A percentile compares a stretch with the other conserved stretches of the same genome.
phyloP scores from a whole-genome alignment of 2,797 vertebrate genomes.

The Sternarchorhynchus goeldii region DNA sequence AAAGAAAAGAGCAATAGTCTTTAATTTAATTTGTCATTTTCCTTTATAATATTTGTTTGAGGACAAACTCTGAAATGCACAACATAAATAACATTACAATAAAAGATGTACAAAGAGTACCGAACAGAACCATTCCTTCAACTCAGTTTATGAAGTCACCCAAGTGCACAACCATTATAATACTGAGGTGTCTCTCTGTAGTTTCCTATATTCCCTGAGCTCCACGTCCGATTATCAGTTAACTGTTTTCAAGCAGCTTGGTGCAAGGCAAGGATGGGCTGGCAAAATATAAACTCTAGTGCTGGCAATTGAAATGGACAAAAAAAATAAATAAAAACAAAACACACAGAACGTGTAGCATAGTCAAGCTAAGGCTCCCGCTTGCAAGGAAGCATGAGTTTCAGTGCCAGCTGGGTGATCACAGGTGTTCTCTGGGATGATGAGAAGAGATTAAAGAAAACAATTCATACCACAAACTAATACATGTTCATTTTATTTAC shows the following conservation, averaged over 20 bases:
- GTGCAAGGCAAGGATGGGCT: constrained; percentile 9
- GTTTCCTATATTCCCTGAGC: constrained; percentile 49
- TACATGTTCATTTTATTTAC: background rate
- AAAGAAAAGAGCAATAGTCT: constrained; percentile 35
- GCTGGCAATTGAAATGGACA: background rate
- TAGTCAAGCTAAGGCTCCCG: constrained; percentile 47
- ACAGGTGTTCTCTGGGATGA: constrained; percentile 46
- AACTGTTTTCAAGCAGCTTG: constrained; percentile 27
- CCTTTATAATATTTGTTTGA: background rate
- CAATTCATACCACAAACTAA: constrained; percentile 10
- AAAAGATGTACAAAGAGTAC: constrained; percentile 19
- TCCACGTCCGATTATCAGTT: constrained; percentile 15
- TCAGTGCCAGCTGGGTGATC: constrained; percentile 51
- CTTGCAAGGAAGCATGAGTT: constrained; percentile 43
- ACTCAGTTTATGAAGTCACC: background rate
- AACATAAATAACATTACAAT: constrained; percentile 40
- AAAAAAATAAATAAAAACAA: background rate
- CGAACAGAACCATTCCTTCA: constrained; percentile 11
- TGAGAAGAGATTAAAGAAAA: background rate
- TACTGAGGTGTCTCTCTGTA: constrained; percentile 32
- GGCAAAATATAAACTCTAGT: constrained; percentile 21
- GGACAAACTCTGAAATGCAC: constrained; percentile 41
- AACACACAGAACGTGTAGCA: constrained; percentile 28
- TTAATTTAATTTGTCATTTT: constrained; percentile 52
- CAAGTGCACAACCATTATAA: constrained; percentile 42